Conservation (phyloP, 2,113 vertebrate species). For the Origma solitaria region DNA sequence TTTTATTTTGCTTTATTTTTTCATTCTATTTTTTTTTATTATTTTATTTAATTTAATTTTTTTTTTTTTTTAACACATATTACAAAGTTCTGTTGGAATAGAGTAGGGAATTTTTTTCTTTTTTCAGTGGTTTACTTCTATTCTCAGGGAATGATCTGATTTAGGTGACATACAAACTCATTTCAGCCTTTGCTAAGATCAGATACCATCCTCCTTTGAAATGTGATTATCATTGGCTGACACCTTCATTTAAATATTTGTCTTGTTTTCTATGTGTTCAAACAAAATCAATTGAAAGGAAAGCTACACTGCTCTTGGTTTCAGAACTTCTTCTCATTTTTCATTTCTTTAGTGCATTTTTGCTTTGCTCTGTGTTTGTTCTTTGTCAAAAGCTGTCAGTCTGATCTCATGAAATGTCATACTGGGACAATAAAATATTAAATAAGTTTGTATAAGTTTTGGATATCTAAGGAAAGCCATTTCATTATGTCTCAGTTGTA, state of each 20-base stretch:
- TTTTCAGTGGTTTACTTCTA: neutral
- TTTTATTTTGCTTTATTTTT: neutral
- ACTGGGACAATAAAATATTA: conserved; percentile 15
- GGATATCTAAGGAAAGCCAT: neutral
- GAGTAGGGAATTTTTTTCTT: neutral
- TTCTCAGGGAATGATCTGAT: neutral
- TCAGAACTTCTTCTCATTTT: neutral
- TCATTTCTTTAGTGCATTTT: neutral
- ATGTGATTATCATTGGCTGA: neutral
- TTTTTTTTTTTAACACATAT: neutral
- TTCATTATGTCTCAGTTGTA: neutral
- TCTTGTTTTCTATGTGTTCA: neutral
- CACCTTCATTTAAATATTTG: neutral
- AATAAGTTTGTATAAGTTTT: conserved; percentile 29
- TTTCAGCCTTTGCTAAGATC: neutral
- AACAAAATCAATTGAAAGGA: neutral
- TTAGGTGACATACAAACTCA: neutral
- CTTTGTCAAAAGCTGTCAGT: neutral
- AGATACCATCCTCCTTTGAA: neutral
- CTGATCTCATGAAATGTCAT: neutral
- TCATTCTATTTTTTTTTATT: neutral
- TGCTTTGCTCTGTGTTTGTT: neutral
- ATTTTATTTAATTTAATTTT: neutral
- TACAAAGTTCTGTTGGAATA: neutral
- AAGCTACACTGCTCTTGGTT: neutral